phyloP scores from a whole-genome alignment of 2,113 vertebrate genomes.

The Antennarius striatus region DNA sequence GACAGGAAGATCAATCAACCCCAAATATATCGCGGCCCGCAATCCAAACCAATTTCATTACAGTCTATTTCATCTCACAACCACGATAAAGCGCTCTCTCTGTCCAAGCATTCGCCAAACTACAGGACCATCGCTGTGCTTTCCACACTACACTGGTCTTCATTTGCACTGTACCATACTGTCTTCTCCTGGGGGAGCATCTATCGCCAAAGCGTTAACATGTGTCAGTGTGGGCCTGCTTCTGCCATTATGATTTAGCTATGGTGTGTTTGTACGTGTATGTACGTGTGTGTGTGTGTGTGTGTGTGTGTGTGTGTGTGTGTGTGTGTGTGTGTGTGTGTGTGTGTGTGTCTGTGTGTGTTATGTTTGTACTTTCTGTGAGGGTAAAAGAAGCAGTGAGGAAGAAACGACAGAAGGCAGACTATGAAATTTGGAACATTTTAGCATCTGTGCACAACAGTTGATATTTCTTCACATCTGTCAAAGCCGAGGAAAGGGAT shows the following conservation, averaged over 20 bases:
- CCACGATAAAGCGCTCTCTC: constrained; percentile 13
- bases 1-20: constrained; percentile 20
- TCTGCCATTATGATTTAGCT: constrained; percentile 36
- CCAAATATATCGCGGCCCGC: constrained; percentile 19
- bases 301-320: constrained; percentile 3
- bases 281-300: background rate
- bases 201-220: constrained; percentile 43
- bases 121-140: constrained; percentile 15
- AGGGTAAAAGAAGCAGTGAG: constrained; percentile 20
- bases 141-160: constrained; percentile 42
- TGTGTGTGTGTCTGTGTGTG: constrained; percentile 9
- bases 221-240: constrained; percentile 47
- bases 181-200: constrained; percentile 41
- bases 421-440: constrained; percentile 22
- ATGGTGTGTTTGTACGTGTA: background rate
- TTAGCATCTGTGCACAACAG: constrained; percentile 37
- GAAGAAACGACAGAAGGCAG: constrained; percentile 23
- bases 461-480: constrained; percentile 18
- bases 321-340: constrained; percentile 8
- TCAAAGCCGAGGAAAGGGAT: background rate
- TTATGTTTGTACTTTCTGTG: constrained; percentile 2
- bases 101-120: background rate
- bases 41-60: constrained; percentile 45
- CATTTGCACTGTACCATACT: constrained; percentile 17
- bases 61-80: constrained; percentile 22